Percentiles rank a stretch among this genome's conserved stretches.
Evolutionary conservation across 2,888 invertebrate genomes (phyloP).

Genomic region (Pedicia rivosa): DNA sequence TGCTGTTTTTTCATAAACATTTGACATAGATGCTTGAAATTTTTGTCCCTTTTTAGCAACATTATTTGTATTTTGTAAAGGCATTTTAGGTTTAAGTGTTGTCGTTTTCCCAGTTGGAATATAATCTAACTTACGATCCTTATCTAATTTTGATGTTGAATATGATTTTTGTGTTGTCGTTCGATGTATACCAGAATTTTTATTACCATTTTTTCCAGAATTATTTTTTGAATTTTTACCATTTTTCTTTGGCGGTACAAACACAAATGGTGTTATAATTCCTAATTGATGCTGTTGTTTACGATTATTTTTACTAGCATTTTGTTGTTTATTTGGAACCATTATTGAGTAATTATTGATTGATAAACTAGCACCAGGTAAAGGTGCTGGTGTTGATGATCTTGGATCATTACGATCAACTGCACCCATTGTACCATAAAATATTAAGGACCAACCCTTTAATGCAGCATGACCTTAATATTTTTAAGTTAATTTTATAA

Average conservation of each 20-base stretch:
- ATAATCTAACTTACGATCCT: constrained; percentile 3
- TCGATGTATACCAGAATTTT: constrained; percentile 10
- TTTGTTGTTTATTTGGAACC: constrained; percentile 16
- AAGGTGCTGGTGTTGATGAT: constrained; percentile 15
- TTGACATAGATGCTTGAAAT: constrained; percentile 8
- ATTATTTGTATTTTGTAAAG: constrained; percentile 1
- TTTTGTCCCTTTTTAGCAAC: not conserved
- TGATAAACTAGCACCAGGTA: no score
- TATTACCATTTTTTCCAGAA: constrained; percentile 9
- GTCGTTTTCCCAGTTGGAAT: constrained; percentile 10
- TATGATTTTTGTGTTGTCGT: constrained; percentile 4
- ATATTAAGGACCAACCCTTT: constrained; percentile 84
- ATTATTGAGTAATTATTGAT: constrained; percentile 16
- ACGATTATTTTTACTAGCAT: constrained; percentile 5
- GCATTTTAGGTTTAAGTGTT: constrained; percentile 8
- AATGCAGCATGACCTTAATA: constrained; percentile 66
- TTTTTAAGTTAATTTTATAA: constrained; percentile 12
- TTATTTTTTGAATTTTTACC: constrained; percentile 13
- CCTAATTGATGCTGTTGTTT: constrained; percentile 15
- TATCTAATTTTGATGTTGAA: constrained; percentile 3
- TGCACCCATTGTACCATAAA: constrained; percentile 68
- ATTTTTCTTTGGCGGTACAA: constrained; percentile 18
- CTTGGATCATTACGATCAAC: constrained; percentile 44
- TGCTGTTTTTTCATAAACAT: constrained; percentile 19
- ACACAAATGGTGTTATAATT: not conserved